Percentiles rank a stretch among this genome's conserved stretches.
phyloP scores from a whole-genome alignment of 2,888 invertebrate species.

The Ectemnius cavifrons region DNA sequence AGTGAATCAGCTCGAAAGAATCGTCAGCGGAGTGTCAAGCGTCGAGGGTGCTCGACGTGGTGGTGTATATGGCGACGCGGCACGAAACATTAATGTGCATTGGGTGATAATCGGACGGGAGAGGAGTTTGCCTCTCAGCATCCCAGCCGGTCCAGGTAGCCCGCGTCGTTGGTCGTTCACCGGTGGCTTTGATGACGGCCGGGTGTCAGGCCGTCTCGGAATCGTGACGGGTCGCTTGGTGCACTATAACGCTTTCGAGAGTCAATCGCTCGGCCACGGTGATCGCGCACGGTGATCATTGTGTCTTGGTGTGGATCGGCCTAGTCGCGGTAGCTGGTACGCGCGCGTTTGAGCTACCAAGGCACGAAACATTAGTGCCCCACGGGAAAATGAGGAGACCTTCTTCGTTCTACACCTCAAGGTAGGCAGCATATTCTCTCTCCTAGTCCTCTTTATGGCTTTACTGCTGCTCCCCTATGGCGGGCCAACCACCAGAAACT shows the following conservation, averaged over 20 bases:
- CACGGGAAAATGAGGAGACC: conserved; percentile 75
- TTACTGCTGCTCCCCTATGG: conserved; percentile 3
- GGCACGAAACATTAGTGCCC: conserved; percentile 74
- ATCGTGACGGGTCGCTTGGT: too few species aligned
- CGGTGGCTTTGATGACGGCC: too few species aligned
- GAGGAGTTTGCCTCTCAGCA: too few species aligned
- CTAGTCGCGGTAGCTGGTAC: conserved; percentile 24
- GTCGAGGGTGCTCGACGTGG: neutral
- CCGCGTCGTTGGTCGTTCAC: too few species aligned
- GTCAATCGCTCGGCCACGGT: conserved; percentile 28
- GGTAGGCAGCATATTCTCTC: conserved; percentile 61
- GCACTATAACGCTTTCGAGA: conserved; percentile 37
- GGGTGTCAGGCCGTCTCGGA: too few species aligned
- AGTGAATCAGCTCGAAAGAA: neutral
- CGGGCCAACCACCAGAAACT: conserved; percentile 4
- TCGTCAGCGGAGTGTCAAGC: too few species aligned
- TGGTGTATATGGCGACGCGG: neutral
- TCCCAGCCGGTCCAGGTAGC: too few species aligned
- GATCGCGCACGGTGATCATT: conserved; percentile 44
- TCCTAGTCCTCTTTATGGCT: conserved; percentile 27
- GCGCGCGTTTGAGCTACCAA: conserved; percentile 56
- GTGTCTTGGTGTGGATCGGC: neutral
- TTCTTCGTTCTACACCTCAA: conserved; percentile 75
- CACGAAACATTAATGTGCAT: conserved; percentile 27
- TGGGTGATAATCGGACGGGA: conserved; percentile 17